Percentiles rank a stretch among this genome's conserved stretches.
phyloP scores from a whole-genome alignment of 2,888 invertebrate species.

The Drosophila longiperda region DNA sequence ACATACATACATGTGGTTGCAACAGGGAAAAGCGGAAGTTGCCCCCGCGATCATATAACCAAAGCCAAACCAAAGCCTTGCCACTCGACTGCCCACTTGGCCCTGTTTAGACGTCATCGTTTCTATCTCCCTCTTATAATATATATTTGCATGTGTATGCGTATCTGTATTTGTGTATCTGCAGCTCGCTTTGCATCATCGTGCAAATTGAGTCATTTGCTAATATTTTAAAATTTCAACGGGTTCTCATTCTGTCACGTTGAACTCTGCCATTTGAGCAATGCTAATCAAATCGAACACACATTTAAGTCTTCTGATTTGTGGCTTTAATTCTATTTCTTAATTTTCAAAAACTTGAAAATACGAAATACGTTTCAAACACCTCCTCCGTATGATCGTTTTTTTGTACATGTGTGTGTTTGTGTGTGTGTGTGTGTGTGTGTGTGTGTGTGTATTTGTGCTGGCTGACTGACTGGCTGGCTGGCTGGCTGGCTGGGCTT shows the following conservation, averaged over 20 bases:
- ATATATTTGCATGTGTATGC: not conserved
- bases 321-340: constrained; percentile 19
- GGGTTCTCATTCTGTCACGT: constrained; percentile 15
- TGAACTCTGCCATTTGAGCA: constrained; percentile 59
- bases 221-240: constrained; percentile 26
- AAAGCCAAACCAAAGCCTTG: constrained; percentile 49
- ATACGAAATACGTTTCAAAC: constrained; percentile 34
- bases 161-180: not conserved
- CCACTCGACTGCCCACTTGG: constrained; percentile 54
- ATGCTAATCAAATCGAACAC: constrained; percentile 21
- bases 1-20: not conserved
- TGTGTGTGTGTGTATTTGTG: constrained; percentile 23
- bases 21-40: constrained; percentile 27
- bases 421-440: too few species aligned
- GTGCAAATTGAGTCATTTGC: constrained; percentile 55
- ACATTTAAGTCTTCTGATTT: constrained; percentile 12
- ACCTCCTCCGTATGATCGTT: constrained; percentile 6
- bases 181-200: constrained; percentile 7
- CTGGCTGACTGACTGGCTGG: constrained; percentile 20
- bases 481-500: constrained; percentile 18
- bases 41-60: constrained; percentile 21
- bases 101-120: constrained; percentile 40
- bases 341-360: constrained; percentile 32
- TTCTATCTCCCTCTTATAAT: not conserved
- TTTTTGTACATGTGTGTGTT: constrained; percentile 14